Evolutionary conservation across 2,888 invertebrate genomes (phyloP), one percentile per base, ranked within the genome.

Genomic region (Agrotis exclamationis): DNA sequence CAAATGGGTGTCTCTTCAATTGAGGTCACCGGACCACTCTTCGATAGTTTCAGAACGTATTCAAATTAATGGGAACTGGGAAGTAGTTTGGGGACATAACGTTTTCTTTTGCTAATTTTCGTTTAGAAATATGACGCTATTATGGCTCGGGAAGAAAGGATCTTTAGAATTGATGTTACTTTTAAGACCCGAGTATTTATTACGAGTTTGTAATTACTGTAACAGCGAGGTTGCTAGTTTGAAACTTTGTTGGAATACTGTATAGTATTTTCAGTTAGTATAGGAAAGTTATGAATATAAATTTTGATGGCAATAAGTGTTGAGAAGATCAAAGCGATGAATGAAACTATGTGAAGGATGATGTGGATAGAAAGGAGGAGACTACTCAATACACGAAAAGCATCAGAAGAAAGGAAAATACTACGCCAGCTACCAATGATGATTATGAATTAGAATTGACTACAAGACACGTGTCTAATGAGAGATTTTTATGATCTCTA

Each of bases 1-100:
- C 67, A 82, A 80, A 80, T 83, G 70, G 68, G 47, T 50, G 67
- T 67, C 65, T 50, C 54, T 47, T 60, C 70, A 47, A 56, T 83
- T 69, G 70, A 20, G 60, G 28, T 48, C 56, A 64, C 53, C 44
- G 44, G 56, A 39, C 54, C 53, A 62, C 64, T 48, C 60, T 64
- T 45, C 28, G 54, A 62, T 79, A 70, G 74, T 84, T 70, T 60
- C 44, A 48, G 51, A 54, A 57, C 66, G 74, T 83, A 76, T 82
- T 82, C 54, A 70, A 72, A 78, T 72, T 59, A 83, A 85, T 70
- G 60, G 48, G 33, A n/a, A 24, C 53, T 44, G 53, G 39, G 22
- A 48, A 57, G 65, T 74, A 78, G 73, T 82, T 79, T 39, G 33
- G n/a, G 28, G 63, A 33, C 63, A 71, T 76, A 64, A 79, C 59